Conservation (phyloP, 2,888 invertebrate species). For the Vesta saturnalis region DNA sequence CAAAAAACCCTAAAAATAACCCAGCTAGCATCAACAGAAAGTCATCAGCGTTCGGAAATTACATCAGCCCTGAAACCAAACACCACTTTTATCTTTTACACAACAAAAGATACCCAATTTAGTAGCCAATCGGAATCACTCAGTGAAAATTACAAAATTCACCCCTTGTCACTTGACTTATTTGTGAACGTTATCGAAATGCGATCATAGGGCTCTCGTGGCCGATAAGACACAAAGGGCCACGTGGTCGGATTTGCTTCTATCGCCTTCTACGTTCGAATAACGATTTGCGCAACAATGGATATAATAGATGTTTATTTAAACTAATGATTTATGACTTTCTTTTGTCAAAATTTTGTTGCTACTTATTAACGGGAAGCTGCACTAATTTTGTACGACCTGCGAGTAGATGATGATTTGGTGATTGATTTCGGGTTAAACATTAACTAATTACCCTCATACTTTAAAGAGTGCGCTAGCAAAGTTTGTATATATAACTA, state of each 20-base stretch:
- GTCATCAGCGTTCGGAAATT: conserved; percentile 56
- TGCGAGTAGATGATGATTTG: conserved; percentile 53
- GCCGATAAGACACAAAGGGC: conserved; percentile 45
- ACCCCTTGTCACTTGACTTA: conserved; percentile 50
- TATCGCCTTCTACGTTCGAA: conserved; percentile 41
- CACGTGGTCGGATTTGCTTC: conserved; percentile 43
- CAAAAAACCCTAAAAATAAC: conserved; percentile 56
- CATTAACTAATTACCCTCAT: neutral
- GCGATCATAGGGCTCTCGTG: conserved; percentile 47
- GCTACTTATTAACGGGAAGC: conserved; percentile 43
- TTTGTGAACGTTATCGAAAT: conserved; percentile 53
- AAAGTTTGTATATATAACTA: no score
- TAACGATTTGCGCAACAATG: conserved; percentile 52
- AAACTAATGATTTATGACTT: conserved; percentile 58
- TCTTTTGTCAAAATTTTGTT: conserved; percentile 48
- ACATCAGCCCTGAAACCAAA: conserved; percentile 53
- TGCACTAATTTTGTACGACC: conserved; percentile 44
- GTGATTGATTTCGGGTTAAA: conserved; percentile 49
- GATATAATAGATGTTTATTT: conserved; percentile 53
- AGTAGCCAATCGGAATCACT: conserved; percentile 52
- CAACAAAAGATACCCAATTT: conserved; percentile 52
- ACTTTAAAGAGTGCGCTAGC: no score
- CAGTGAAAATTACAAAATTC: conserved; percentile 51
- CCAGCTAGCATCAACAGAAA: conserved; percentile 47
- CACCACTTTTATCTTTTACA: conserved; percentile 47